Evolutionary conservation across 2,888 invertebrate species (phyloP).

Genomic region (Mesochorus sp.): DNA sequence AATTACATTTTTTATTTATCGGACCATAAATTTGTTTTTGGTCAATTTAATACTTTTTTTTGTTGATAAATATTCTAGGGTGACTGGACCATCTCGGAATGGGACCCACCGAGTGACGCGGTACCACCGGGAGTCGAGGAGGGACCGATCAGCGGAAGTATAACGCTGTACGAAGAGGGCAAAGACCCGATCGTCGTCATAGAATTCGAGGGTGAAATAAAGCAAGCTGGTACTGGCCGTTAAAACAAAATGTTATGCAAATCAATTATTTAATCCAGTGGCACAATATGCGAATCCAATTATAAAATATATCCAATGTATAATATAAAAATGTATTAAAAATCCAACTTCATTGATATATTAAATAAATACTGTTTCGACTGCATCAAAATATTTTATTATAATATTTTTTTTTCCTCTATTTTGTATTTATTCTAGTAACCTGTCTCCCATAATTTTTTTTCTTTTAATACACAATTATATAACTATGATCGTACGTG

Average conservation of each 20-base stretch:
- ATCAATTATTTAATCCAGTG: no score
- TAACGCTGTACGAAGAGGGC: conserved; percentile 41
- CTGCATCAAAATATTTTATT: no score
- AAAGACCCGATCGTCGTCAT: conserved; percentile 44
- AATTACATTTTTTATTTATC: not conserved
- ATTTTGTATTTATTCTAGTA: no score
- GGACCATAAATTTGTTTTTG: not conserved
- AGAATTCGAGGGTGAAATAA: conserved; percentile 27
- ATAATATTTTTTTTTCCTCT: no score
- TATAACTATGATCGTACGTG: no score
- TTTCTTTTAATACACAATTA: no score
- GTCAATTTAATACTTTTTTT: not conserved
- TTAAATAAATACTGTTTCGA: no score
- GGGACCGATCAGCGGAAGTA: conserved; percentile 6
- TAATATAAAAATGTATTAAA: no score
- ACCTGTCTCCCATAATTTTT: no score
- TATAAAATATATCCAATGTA: no score
- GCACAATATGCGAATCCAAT: no score
- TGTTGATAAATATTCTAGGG: conserved; percentile 39
- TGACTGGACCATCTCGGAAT: conserved; percentile 27
- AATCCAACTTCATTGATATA: no score
- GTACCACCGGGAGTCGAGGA: conserved; percentile 56
- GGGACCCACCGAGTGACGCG: conserved; percentile 14
- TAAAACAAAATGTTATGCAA: conserved; percentile 7
- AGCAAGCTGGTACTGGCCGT: conserved; percentile 8